Percentiles rank a stretch among this genome's conserved stretches.
phyloP scores from a whole-genome alignment of 2,888 invertebrate genomes.

The Camptogramma bilineatum region DNA sequence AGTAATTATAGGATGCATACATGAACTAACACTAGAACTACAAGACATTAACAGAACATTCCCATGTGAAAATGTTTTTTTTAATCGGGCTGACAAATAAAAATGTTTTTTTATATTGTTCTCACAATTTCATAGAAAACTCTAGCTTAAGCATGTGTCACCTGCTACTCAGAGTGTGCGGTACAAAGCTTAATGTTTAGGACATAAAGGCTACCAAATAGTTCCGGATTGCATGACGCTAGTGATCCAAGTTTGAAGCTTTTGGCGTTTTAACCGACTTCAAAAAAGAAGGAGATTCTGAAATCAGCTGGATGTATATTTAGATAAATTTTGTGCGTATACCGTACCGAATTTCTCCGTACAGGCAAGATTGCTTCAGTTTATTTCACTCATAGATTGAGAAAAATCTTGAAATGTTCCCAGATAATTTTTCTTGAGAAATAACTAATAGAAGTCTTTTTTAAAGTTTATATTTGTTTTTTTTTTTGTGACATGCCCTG shows the following conservation, averaged over 20 bases:
- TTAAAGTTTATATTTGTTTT: no score
- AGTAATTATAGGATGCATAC: no score
- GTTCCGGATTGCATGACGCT: slow-evolving; percentile 56
- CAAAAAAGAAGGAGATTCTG: background rate
- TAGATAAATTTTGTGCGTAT: no score
- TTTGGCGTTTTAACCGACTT: background rate
- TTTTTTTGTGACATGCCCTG: no score
- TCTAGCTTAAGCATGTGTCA: slow-evolving; percentile 54
- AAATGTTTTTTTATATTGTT: slow-evolving; percentile 34
- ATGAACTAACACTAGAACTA: no score
- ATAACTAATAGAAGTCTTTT: no score
- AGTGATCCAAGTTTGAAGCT: slow-evolving; percentile 21
- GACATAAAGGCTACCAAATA: slow-evolving; percentile 79
- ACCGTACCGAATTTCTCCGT: no score
- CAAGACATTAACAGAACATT: background rate
- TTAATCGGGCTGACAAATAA: slow-evolving; percentile 15
- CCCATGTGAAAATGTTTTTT: background rate
- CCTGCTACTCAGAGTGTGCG: slow-evolving; percentile 58
- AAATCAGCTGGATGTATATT: no score
- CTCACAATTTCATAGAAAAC: slow-evolving; percentile 56
- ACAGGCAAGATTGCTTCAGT: no score
- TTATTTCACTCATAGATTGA: no score
- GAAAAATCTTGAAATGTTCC: no score
- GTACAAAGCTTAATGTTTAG: slow-evolving; percentile 75
- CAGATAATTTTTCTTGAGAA: no score